Evolutionary conservation across 2,797 vertebrate species (phyloP), one percentile per base, ranked within the genome.

Genomic region (Malacoctenus gilli): DNA sequence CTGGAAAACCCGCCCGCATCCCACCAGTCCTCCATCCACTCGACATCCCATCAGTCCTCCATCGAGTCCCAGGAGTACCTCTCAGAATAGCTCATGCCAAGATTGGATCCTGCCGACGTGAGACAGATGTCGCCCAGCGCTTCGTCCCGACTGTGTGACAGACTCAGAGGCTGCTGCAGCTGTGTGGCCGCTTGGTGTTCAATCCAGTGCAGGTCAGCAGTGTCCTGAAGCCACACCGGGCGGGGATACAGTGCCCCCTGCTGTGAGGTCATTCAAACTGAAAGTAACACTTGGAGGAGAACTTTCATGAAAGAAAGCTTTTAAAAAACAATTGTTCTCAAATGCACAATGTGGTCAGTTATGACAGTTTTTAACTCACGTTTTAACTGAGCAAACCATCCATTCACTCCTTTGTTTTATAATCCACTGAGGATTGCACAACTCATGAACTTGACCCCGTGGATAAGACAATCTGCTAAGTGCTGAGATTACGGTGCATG

Each of bases 1-100:
- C 80, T 93, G 83, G 92, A 94, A 8, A 80, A 80, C 25, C 72
- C 85, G 3, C 1, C 83, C 18, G 19, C 63, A 2, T 85, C 85
- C 50, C 82, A 74, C 14, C 82, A 73, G 7, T 85, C 85, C 13
- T 85, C 68, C 0, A 46, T 32, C 2, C 86, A 55, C 3, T 80
- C 56, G 20, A 74, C 80, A 3, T 85, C 77, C 8, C 80, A 84
- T 0, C 89, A 85, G 57, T 89, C 89, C 2, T 89, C 89, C 8
- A 51, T 80, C 48, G 88, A 89, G 59, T 86, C 84, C 51, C 82
- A 85, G 65, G 85, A 91, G 2, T 85, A 82, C 47, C 39, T 85
- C 42, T 85, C 85, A 3, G 80, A 90, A 60, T 89, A 82, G 51
- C 4, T 5, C 16, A 54, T 18, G 21, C 23, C 10, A 13, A 52